Conservation (phyloP, 2,797 vertebrate species). For the Cygnus olor region DNA sequence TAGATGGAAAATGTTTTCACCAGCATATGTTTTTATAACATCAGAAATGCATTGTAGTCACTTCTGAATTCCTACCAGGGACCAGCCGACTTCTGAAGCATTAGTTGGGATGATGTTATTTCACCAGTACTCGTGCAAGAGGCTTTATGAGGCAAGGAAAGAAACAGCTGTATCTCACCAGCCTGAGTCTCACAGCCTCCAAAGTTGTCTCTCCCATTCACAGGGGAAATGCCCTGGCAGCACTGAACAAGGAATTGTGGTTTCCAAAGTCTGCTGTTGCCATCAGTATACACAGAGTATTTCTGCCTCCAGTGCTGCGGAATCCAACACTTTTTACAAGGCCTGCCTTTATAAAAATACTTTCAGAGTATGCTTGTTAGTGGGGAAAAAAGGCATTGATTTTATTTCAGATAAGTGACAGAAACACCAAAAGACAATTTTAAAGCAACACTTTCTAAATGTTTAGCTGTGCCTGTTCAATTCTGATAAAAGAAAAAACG, state of each 20-base stretch:
- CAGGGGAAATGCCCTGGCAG: neutral
- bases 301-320: neutral
- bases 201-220: neutral
- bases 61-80: neutral
- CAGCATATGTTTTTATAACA: neutral
- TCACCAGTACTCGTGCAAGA: neutral
- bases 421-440: neutral
- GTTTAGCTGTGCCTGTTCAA: neutral
- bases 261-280: neutral
- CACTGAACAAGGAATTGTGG: neutral
- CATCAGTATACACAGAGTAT: neutral
- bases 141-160: neutral
- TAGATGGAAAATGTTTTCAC: neutral
- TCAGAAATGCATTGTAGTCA: neutral
- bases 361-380: neutral
- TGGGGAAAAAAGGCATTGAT: neutral
- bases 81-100: neutral
- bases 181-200: neutral
- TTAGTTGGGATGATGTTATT: neutral
- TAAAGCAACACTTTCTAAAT: neutral
- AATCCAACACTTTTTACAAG: neutral
- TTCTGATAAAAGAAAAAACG: neutral
- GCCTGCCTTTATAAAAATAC: neutral
- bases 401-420: constrained; percentile 1
- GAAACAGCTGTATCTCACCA: neutral